Evolutionary conservation across 2,113 vertebrate species (phyloP).

Genomic region (Vireo altiloquus): DNA sequence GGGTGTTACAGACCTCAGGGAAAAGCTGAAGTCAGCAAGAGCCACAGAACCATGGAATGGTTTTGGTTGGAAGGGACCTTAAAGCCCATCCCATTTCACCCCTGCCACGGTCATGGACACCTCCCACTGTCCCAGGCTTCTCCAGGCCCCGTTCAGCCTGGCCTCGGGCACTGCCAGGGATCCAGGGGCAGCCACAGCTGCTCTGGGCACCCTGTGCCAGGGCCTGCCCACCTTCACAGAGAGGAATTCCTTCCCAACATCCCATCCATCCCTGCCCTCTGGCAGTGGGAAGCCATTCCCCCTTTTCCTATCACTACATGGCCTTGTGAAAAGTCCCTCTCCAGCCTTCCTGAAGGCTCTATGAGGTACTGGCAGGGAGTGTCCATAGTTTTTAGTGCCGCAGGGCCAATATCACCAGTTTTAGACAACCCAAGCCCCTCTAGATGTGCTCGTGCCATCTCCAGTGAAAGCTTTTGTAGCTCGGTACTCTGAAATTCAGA

Average conservation of each 20-base stretch:
- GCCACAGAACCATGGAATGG: not conserved
- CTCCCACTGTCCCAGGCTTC: not conserved
- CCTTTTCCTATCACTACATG: not conserved
- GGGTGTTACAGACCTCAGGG: not conserved
- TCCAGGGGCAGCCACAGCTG: not conserved
- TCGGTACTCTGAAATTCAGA: not conserved
- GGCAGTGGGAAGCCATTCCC: not conserved
- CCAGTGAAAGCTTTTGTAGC: not conserved
- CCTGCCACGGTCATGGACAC: not conserved
- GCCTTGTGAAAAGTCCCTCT: not conserved
- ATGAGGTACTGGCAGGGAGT: not conserved
- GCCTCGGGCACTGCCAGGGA: not conserved
- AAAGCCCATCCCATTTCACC: rapidly evolving
- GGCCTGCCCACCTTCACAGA: rapidly evolving
- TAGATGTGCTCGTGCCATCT: not conserved
- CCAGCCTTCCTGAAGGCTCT: not conserved
- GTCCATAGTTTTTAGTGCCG: rapidly evolving
- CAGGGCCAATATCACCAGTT: rapidly evolving
- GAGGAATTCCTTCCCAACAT: rapidly evolving
- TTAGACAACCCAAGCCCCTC: not conserved
- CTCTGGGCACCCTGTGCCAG: not conserved
- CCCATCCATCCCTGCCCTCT: not conserved
- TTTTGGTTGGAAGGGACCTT: not conserved
- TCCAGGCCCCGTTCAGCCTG: rapidly evolving
- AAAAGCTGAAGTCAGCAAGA: not conserved